Evolutionary conservation across 1,140 invertebrate genomes (phyloP), one percentile per base, ranked within the genome.

Genomic region (Drosophila simulans): DNA sequence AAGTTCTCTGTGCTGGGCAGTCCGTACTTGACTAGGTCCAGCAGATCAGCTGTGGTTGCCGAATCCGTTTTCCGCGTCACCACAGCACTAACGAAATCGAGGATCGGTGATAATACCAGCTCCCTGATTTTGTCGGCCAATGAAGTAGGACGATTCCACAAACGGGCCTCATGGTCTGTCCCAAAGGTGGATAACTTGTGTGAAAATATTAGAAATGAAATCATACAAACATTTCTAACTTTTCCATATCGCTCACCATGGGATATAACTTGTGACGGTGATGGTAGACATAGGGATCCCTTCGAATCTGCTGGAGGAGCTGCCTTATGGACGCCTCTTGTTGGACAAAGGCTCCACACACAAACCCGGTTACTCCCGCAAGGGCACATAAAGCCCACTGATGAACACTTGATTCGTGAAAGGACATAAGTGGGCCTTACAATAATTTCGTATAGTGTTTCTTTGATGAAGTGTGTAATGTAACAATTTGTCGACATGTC

Each of bases 1-100:
- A 89, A 31, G 42, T 89, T 72, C 15, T 80, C 84, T 2, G 59
- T 55, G 17, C 84, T 77, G 1, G 84, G 84, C 5, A 89, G 22
- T 1, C 84, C 84, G 22, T 78, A 89, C 25, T 89, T 89, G 4
- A 84, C 40, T 13, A 89, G 11, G 20, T 80, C 77, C 17, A 88
- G 27, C 3, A 88, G 27, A 65, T 88, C 72, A 0, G 54, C 39
- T 1, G 64, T 37, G 31, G 15, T 48, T 0, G 49, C 34, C 5
- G 46, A 45, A 12, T 56, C 66, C 2, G 39, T 56, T 27, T 52
- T 77, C 0, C 70, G n/a, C 31, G 80, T 27, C 0, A 89, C 56
- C 10, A 65, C 5, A 10, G 43, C 42, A 17, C 49, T 68, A 17
- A 86, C 2, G 0, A 52, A 25, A 45, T 88, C 80, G 13, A 60